Evolutionary conservation across 2,888 invertebrate species (phyloP), one percentile per base, ranked within the genome.

Genomic region (Punctoribates punctum): DNA sequence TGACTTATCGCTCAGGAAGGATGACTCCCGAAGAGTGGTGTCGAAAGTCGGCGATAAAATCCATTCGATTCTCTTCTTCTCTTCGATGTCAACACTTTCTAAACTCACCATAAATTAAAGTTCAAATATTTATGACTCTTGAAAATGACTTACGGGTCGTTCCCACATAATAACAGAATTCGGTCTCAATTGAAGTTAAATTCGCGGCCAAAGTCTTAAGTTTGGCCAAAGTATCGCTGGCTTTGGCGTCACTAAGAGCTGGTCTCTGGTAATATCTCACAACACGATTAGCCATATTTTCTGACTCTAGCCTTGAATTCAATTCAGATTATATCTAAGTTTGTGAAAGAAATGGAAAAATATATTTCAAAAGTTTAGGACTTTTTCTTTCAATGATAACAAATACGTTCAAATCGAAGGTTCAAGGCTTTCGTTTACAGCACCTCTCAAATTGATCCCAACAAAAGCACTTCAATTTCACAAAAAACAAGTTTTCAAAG

Each of bases 191-290:
- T 6, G 54, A 57, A 34, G 42, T 65, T 23, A 77, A n/a, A 46
- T 48, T 42, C n/a, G 27, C 54, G 38, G 34, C 29, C n/a, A 75
- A 29, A 25, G 3, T 29, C 25, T 34, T 51, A 0, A 62, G 15
- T 48, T 67, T 75, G 57, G 20, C n/a, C 25, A 74, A 67, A 65
- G 27, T 51, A 9, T 73, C 62, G 20, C 60, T 42, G 15, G 57
- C 25, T 57, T 74, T 38, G 17, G 25, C 74, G 8, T 74, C 51
- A 48, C 73, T 73, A 4, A 77, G 65, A 29, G 42, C 77, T 51
- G 77, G 77, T n/a, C 29, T 77, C 48, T 77, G 77, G 38, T 77
- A 77, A 48, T 74, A 77, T 70, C 25, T 60, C 9, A 77, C 23
- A n/a, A 77, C 74, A 48, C n/a, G 42, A 73, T 77, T 73, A 38